Conservation (phyloP, 2,888 invertebrate species). For the Callosobruchus maculatus region DNA sequence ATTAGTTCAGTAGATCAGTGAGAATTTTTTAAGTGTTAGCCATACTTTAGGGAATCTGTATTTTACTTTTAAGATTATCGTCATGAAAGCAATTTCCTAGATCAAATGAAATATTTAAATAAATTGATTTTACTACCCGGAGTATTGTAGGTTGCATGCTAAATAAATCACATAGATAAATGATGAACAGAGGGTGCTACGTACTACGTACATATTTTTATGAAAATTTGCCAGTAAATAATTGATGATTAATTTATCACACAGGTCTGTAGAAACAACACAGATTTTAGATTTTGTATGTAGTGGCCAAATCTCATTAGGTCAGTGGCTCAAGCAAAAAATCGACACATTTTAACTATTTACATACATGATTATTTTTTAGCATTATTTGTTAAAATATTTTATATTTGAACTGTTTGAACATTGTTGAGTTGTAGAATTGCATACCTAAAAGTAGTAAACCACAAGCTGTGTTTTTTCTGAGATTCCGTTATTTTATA, state of each 20-base stretch:
- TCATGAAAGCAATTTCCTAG: neutral
- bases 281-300: no score
- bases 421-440: no score
- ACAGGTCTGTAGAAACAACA: neutral
- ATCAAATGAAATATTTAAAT: neutral
- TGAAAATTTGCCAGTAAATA: neutral
- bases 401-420: no score
- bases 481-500: neutral
- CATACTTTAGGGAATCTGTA: neutral
- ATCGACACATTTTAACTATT: no score
- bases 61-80: neutral
- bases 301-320: no score
- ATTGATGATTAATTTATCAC: neutral
- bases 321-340: no score
- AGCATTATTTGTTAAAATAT: no score
- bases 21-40: neutral
- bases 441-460: no score
- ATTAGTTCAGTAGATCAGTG: neutral
- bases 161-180: no score
- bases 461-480: no score
- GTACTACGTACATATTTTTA: neutral
- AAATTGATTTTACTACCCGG: neutral
- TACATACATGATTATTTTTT: no score
- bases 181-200: neutral
- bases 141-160: neutral